Percentiles rank a stretch among this genome's conserved stretches.
Evolutionary conservation across 2,797 vertebrate genomes (phyloP).

Genomic region (Carapus acus): DNA sequence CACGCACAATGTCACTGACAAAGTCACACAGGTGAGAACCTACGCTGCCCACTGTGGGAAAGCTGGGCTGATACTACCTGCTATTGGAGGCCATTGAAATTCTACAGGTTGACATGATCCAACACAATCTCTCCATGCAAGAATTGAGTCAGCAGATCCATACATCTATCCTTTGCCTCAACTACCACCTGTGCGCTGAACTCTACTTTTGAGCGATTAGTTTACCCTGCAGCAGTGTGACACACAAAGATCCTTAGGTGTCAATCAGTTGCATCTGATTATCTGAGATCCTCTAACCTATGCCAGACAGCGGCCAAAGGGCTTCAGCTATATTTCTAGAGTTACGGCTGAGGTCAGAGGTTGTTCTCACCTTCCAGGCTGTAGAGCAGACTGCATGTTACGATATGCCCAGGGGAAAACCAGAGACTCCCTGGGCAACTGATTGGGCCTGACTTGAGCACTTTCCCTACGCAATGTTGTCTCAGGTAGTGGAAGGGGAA

Average conservation of each 20-base stretch:
- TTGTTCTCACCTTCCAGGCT: constrained; percentile 40
- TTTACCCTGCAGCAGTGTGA: constrained; percentile 37
- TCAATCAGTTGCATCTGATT: constrained; percentile 30
- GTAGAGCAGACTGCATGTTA: constrained; percentile 16
- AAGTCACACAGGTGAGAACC: constrained; percentile 94
- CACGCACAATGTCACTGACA: constrained; percentile 96
- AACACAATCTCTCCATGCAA: constrained; percentile 1
- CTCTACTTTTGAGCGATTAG: constrained; percentile 35
- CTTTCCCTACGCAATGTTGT: constrained; percentile 39
- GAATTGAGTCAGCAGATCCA: constrained; percentile 32
- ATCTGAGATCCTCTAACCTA: constrained; percentile 51
- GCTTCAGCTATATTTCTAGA: constrained; percentile 36
- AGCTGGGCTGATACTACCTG: too few relatives aligned
- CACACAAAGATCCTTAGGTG: constrained; percentile 37
- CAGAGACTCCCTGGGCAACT: constrained; percentile 18
- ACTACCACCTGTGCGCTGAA: background rate
- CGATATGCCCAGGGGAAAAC: constrained; percentile 17
- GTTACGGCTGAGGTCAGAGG: constrained; percentile 51
- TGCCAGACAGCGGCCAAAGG: constrained; percentile 39
- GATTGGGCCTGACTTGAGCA: constrained; percentile 44
- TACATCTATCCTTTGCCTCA: too few relatives aligned
- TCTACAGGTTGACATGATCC: background rate
- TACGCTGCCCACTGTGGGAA: background rate
- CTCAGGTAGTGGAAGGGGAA: constrained; percentile 29
- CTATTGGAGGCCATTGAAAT: background rate